These are phyloP conservation scores for Mongoloraphidia duomilia DNA, from an alignment of 2,888 invertebrate genomes.

Conservation along the genomic window DNA sequence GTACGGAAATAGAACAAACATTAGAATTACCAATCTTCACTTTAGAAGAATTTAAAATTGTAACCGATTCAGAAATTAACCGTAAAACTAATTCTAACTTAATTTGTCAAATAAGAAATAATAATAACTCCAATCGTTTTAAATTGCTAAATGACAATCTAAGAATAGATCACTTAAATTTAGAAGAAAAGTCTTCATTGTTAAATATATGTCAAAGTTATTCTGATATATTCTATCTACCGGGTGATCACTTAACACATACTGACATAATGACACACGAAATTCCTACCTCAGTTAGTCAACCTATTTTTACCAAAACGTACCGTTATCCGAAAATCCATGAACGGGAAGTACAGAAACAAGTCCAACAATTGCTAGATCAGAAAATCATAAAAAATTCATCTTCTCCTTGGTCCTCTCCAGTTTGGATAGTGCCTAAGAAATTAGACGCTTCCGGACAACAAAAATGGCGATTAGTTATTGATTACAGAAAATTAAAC, in stretches of 20 bases:
- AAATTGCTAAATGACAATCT: too few relatives aligned
- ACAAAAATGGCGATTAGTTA: constrained; percentile 22
- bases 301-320: constrained; percentile 20
- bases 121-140: too few relatives aligned
- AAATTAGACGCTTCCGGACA: constrained; percentile 19
- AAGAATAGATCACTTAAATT: too few relatives aligned
- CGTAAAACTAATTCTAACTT: too few relatives aligned
- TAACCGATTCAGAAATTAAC: too few relatives aligned
- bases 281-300: constrained; percentile 17
- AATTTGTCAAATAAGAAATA: too few relatives aligned
- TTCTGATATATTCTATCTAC: constrained; percentile 15
- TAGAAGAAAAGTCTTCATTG: too few relatives aligned
- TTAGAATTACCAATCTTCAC: too few relatives aligned
- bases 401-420: constrained; percentile 12
- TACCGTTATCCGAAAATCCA: constrained; percentile 24
- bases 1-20: too few relatives aligned
- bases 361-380: constrained; percentile 20
- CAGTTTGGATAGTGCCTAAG: constrained; percentile 20
- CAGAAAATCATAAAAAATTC: constrained; percentile 18
- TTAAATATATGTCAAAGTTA: constrained; percentile 4
- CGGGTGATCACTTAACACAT: constrained; percentile 13
- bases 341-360: constrained; percentile 21
- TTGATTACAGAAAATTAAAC: constrained; percentile 26
- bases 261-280: constrained; percentile 19
- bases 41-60: too few relatives aligned